phyloP scores from a whole-genome alignment of 2,888 invertebrate genomes.

The Tenthredo mesomela region DNA sequence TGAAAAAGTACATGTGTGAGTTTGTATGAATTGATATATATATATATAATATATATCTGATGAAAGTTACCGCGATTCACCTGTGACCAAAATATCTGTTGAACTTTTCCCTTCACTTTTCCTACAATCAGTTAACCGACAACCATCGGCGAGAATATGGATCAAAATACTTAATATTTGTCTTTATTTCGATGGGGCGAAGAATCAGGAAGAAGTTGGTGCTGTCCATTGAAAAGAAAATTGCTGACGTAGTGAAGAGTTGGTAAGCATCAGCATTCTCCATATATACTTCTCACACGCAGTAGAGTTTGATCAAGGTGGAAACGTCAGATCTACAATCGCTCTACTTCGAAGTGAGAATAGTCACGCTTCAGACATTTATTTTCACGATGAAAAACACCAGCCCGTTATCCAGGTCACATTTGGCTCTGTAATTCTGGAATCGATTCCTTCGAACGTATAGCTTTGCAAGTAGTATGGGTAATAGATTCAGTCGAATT shows the following conservation, averaged over 20 bases:
- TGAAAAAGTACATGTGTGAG: background rate
- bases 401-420: background rate
- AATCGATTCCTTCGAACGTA: background rate
- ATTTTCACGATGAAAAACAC: background rate
- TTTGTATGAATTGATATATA: background rate
- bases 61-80: background rate
- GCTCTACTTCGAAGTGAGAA: slow-evolving; percentile 1
- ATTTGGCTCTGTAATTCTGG: background rate
- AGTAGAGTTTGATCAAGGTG: background rate
- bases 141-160: background rate
- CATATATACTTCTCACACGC: background rate
- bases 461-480: background rate
- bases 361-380: slow-evolving; percentile 15
- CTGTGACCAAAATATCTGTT: background rate
- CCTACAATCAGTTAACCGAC: background rate
- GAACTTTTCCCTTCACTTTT: background rate
- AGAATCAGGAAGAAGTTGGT: background rate
- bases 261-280: background rate
- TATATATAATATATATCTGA: background rate
- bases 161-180: background rate
- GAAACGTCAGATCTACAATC: slow-evolving; percentile 14
- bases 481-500: background rate
- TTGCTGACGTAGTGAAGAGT: background rate
- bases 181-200: background rate
- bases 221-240: background rate